Evolutionary conservation across 2,113 vertebrate species (phyloP).

Genomic region (Alligator mississippiensis): DNA sequence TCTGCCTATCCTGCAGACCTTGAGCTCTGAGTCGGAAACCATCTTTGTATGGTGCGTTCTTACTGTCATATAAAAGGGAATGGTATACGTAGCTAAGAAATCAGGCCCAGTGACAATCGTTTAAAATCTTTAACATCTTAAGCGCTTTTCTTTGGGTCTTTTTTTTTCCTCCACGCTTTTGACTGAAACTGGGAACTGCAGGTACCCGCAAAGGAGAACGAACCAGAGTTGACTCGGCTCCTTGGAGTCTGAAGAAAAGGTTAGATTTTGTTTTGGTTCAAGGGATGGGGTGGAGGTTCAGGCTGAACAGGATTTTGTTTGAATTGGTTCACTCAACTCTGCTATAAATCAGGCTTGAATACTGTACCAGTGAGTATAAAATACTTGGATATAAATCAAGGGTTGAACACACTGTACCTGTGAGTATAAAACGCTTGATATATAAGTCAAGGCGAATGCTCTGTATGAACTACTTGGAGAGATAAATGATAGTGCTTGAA

Average conservation of each 20-base stretch:
- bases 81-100: not conserved
- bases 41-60: no score
- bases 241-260: not conserved
- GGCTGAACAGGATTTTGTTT: slow-evolving; percentile 47
- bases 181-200: not conserved
- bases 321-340: slow-evolving; percentile 46
- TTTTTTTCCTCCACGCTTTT: not conserved
- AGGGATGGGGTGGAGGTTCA: slow-evolving; percentile 29
- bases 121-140: not conserved
- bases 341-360: slow-evolving; percentile 54
- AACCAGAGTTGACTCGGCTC: not conserved
- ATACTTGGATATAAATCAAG: slow-evolving; percentile 61
- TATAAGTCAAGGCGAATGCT: slow-evolving; percentile 37
- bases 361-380: slow-evolving; percentile 26
- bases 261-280: not conserved
- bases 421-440: slow-evolving; percentile 66
- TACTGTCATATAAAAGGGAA: not conserved
- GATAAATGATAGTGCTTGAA: slow-evolving; percentile 58
- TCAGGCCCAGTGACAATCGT: not conserved
- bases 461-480: slow-evolving; percentile 34
- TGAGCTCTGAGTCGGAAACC: no score
- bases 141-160: not conserved
- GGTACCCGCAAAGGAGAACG: not conserved
- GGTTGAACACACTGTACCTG: slow-evolving; percentile 48
- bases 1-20: no score